phyloP scores from a whole-genome alignment of 2,113 vertebrate species.

The Mirza zaza region DNA sequence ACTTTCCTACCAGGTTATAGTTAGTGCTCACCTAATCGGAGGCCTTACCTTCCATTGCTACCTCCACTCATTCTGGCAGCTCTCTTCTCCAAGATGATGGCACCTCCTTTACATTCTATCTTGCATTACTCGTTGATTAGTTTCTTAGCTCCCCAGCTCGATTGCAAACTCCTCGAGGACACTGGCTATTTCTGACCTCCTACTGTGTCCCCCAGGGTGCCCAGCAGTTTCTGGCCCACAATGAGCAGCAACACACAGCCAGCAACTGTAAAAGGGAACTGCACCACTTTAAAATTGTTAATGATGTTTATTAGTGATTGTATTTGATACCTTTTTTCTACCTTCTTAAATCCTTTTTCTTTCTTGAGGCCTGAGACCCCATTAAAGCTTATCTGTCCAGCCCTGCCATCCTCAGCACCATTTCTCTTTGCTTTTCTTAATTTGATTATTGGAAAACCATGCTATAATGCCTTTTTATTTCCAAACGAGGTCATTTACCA shows the following conservation, averaged over 20 bases:
- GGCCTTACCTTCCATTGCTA: not conserved
- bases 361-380: not conserved
- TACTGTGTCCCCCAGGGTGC: no score
- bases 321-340: not conserved
- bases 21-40: not conserved
- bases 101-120: fast-evolving
- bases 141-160: not conserved
- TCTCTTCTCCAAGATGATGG: not conserved
- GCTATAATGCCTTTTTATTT: conserved; percentile 13
- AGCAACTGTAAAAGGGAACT: no score
- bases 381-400: not conserved
- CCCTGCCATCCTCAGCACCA: not conserved
- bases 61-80: not conserved
- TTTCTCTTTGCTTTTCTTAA: conserved; percentile 13
- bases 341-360: not conserved
- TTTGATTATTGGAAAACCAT: conserved; percentile 48
- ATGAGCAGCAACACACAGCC: not conserved
- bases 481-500: conserved; percentile 48
- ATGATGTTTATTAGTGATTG: not conserved
- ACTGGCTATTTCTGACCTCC: not conserved
- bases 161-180: not conserved
- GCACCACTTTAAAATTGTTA: not conserved
- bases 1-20: not conserved
- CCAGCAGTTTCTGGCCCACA: not conserved
- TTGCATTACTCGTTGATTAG: not conserved